phyloP scores from a whole-genome alignment of 2,888 invertebrate species.

The Orthosia gothica region DNA sequence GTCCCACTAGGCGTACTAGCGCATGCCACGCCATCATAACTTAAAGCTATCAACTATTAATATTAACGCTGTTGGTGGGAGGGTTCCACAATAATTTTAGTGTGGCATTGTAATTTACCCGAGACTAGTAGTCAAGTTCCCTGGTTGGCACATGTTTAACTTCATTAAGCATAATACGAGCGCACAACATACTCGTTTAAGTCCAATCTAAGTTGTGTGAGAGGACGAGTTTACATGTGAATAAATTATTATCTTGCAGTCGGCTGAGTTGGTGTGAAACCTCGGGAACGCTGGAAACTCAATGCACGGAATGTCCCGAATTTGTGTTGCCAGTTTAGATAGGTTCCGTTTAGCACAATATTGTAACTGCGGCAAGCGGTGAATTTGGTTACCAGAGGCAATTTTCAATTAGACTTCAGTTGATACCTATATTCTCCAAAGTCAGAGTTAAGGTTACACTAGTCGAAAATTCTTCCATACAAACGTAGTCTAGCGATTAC shows the following conservation, averaged over 20 bases:
- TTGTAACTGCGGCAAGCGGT: constrained; percentile 26
- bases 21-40: constrained; percentile 66
- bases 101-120: constrained; percentile 76
- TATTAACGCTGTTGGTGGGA: constrained; percentile 51
- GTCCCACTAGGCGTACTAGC: constrained; percentile 41
- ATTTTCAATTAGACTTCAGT: constrained; percentile 16
- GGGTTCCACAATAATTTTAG: constrained; percentile 71
- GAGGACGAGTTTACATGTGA: constrained; percentile 89
- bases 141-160: constrained; percentile 89
- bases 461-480: too few species aligned
- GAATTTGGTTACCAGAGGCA: constrained; percentile 19
- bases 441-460: too few species aligned
- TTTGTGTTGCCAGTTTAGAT: constrained; percentile 59
- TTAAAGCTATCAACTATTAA: constrained; percentile 68
- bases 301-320: constrained; percentile 71
- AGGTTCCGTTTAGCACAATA: constrained; percentile 47
- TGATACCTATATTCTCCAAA: not conserved
- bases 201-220: constrained; percentile 90
- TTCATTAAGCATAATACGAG: constrained; percentile 90
- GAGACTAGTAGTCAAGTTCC: constrained; percentile 79
- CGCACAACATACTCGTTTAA: constrained; percentile 90
- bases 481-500: too few species aligned
- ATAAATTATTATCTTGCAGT: constrained; percentile 90
- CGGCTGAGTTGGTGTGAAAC: constrained; percentile 79
- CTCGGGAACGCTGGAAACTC: constrained; percentile 61